Conservation (phyloP, 2,113 vertebrate genomes). For the Entelurus aequoreus region DNA sequence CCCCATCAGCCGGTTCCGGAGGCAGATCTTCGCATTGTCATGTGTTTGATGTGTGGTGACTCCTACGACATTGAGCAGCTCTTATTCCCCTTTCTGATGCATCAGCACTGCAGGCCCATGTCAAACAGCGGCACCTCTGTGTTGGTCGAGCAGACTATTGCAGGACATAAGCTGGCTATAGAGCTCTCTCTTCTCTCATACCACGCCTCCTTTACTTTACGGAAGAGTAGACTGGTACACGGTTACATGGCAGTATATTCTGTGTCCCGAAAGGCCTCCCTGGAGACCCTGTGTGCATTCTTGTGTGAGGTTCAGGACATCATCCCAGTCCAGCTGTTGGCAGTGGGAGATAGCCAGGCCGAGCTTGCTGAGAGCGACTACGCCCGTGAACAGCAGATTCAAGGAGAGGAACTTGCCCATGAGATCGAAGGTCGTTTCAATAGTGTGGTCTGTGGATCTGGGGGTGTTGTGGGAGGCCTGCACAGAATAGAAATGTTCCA, state of each 20-base stretch:
- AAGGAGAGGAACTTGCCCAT: constrained; percentile 93
- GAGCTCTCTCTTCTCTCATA: constrained; percentile 89
- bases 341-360: constrained; percentile 77
- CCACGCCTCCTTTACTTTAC: constrained; percentile 85
- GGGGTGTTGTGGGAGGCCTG: constrained; percentile 74
- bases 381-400: constrained; percentile 82
- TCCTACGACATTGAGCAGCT: constrained; percentile 82
- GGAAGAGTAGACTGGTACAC: constrained; percentile 89
- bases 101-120: constrained; percentile 79
- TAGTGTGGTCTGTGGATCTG: constrained; percentile 73
- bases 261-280: constrained; percentile 81
- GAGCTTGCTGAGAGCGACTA: constrained; percentile 81
- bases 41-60: constrained; percentile 96
- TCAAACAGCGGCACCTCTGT: constrained; percentile 78
- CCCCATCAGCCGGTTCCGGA: constrained; percentile 75
- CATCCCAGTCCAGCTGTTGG: constrained; percentile 88
- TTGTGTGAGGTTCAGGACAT: constrained; percentile 94
- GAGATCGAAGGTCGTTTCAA: constrained; percentile 90
- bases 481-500: constrained; percentile 86
- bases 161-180: constrained; percentile 77
- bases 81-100: constrained; percentile 82
- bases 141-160: constrained; percentile 80
- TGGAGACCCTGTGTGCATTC: constrained; percentile 91
- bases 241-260: constrained; percentile 93
- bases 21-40: constrained; percentile 83